Percentiles rank a stretch among this genome's conserved stretches.
These are phyloP conservation scores for Valencia hispanica DNA, from an alignment of 2,797 vertebrate genomes.

Conservation along the genomic window DNA sequence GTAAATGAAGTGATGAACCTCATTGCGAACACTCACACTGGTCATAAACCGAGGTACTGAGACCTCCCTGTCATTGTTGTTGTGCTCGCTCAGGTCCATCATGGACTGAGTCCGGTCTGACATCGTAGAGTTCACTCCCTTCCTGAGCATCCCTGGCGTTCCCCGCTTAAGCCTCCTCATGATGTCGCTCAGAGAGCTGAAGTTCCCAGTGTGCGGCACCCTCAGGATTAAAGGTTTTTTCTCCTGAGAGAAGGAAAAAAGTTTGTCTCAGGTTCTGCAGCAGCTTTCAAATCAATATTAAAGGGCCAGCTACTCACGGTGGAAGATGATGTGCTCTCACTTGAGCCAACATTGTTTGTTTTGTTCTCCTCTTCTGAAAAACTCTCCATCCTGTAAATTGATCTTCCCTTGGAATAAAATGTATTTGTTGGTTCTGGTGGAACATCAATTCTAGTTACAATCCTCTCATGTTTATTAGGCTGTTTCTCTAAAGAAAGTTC, in stretches of 20 bases:
- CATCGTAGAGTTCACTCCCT: neutral
- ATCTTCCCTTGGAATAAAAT: conserved; percentile 14
- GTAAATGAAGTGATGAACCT: neutral
- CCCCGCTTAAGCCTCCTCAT: conserved; percentile 61
- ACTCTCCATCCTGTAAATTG: neutral
- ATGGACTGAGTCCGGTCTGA: conserved; percentile 70
- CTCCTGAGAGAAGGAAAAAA: conserved; percentile 15
- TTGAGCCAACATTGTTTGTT: neutral
- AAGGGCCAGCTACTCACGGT: conserved; percentile 49
- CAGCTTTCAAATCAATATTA: neutral
- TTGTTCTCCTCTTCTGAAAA: conserved; percentile 19
- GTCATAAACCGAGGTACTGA: conserved; percentile 48
- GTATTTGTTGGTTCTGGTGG: conserved; percentile 15
- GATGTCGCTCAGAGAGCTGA: conserved; percentile 71
- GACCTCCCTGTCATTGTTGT: conserved; percentile 9
- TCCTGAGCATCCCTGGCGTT: conserved; percentile 14
- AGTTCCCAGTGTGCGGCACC: conserved; percentile 56
- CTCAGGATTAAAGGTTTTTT: conserved; percentile 74
- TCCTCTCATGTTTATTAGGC: conserved; percentile 27
- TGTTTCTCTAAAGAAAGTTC: conserved; percentile 32
- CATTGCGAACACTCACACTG: conserved; percentile 57
- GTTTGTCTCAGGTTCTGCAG: conserved; percentile 16
- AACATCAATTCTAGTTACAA: conserved; percentile 16
- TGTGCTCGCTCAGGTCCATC: conserved; percentile 62
- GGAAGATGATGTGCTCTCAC: conserved; percentile 39